Evolutionary conservation across 2,113 vertebrate species (phyloP), one percentile per base, ranked within the genome.

Genomic region (Bos taurus): DNA sequence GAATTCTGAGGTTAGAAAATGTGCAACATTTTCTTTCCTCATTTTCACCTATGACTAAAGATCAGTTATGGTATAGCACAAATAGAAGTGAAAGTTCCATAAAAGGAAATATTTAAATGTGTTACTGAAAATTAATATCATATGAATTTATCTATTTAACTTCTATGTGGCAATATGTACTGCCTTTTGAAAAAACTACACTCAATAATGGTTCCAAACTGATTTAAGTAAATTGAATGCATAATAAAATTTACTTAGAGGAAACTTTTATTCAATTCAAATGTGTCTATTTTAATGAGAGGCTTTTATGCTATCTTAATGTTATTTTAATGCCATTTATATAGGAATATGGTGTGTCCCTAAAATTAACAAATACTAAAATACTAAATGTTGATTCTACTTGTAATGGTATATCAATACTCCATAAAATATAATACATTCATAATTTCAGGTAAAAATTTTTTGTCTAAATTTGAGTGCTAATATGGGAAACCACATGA

Each of bases 41-140:
- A 90, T 59, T 84, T 93, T 81, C 87, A 93, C 50, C 62, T 97
- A 54, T 92, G 62, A 97, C 85, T 97, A 60, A 97, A 95, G 54
- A 86, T 89, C 54, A 96, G 48, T 48, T 82, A 77, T 56, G 28
- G 13, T 59, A 93, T 11, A 97, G 86, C 71, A 91, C 67, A 93
- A 90, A 97, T n/a, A 74, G 57, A 94, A 97, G 14, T 78, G 48
- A 97, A 97, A 94, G 5, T 84, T 74, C 43, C 83, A 97, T 95
- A 88, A 95, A 95, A 96, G 67, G 36, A 94, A 96, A 94, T 94
- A 93, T 87, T 97, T 88, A 93, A 94, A 91, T 60, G 26, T 93
- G 48, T 56, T 74, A 91, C 43, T 74, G 67, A 62, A 97, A 96
- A 94, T 78, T 88, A 97, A 48, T 81, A 95, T 77, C 59, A 83